Evolutionary conservation across 2,888 invertebrate genomes (phyloP).

Genomic region (Drosophila mettleri): DNA sequence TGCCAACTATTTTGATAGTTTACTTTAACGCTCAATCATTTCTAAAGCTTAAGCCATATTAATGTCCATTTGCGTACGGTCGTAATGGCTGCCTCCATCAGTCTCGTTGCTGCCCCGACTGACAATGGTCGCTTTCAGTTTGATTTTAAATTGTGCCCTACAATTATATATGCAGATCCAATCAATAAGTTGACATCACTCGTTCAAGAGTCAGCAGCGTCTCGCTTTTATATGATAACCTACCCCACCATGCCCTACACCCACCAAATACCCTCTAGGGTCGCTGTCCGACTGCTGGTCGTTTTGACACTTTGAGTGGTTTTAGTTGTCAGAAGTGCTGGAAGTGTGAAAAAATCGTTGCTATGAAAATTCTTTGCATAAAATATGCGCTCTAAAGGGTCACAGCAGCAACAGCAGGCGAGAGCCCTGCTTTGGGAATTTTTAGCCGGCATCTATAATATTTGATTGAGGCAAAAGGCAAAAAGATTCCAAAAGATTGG

Average conservation of each 20-base stretch:
- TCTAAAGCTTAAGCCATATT: conserved; percentile 1
- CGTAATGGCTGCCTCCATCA: neutral
- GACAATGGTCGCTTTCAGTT: conserved; percentile 15
- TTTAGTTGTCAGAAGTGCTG: conserved; percentile 59
- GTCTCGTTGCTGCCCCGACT: neutral
- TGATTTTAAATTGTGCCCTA: conserved; percentile 42
- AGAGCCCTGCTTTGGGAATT: conserved; percentile 27
- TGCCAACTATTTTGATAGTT: conserved; percentile 9
- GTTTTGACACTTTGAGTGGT: conserved; percentile 71
- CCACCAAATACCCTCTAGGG: neutral
- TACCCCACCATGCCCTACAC: neutral
- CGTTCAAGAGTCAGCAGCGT: conserved; percentile 17
- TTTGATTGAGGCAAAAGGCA: conserved; percentile 10
- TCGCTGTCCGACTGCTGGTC: conserved; percentile 24
- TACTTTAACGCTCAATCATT: conserved; percentile 3
- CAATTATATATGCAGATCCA: conserved; percentile 63
- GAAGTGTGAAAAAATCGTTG: conserved; percentile 42
- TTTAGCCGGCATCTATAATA: conserved; percentile 29
- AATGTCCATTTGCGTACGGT: neutral
- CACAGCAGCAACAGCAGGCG: neutral
- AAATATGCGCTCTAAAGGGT: conserved; percentile 27
- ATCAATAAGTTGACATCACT: conserved; percentile 50
- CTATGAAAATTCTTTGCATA: conserved; percentile 61
- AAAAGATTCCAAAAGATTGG: conserved; percentile 17
- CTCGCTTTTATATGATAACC: conserved; percentile 17